Conservation (phyloP, 2,113 vertebrate species). For the Anarrhichthys ocellatus region DNA sequence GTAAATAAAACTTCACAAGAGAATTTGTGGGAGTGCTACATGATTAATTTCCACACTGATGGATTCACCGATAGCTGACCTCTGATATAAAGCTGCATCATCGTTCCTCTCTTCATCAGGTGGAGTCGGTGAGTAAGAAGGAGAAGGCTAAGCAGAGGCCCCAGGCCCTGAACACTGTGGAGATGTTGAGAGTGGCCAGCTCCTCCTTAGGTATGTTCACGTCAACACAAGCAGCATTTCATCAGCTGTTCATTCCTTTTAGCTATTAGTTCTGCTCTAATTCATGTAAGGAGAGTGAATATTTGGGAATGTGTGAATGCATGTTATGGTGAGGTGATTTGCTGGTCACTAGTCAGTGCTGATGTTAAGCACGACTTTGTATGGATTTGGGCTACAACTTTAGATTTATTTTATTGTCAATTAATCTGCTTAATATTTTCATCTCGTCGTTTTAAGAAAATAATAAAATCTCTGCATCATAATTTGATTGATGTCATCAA, state of each 20-base stretch:
- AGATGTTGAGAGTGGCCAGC: conserved; percentile 97
- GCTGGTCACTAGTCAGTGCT: not conserved
- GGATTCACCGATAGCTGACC: not conserved
- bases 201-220: conserved; percentile 89
- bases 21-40: not conserved
- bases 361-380: not conserved
- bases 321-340: not conserved
- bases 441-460: not conserved
- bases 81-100: not conserved
- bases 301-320: not conserved
- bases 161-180: conserved; percentile 95
- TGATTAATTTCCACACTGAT: not conserved
- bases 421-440: not conserved
- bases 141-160: conserved; percentile 97
- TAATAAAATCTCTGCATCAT: not conserved
- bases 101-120: conserved; percentile 77
- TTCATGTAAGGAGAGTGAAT: not conserved
- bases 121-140: conserved; percentile 94
- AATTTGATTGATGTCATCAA: not conserved
- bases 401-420: not conserved
- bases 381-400: too few species aligned
- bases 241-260: not conserved
- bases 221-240: not conserved
- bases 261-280: not conserved
- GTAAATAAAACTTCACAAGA: not conserved